phyloP scores from a whole-genome alignment of 2,797 vertebrate species.

The Novumbra hubbsi region DNA sequence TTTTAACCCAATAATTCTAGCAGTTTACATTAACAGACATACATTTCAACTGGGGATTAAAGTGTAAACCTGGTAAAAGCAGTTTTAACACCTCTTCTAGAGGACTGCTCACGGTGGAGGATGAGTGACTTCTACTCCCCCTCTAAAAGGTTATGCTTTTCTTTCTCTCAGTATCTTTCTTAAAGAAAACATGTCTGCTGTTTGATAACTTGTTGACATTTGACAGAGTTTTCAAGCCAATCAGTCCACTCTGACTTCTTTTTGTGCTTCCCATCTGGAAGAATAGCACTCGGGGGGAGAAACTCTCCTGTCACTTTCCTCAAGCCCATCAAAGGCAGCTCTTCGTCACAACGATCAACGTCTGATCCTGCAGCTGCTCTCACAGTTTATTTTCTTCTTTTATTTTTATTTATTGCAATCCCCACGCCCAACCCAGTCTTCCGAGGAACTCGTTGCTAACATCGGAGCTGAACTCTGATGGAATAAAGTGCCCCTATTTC shows the following conservation, averaged over 20 bases:
- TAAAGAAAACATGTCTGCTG: constrained; percentile 68
- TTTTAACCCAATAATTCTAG: constrained; percentile 26
- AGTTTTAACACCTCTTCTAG: constrained; percentile 26
- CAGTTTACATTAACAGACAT: constrained; percentile 43
- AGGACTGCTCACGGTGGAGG: constrained; percentile 57
- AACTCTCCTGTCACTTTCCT: constrained; percentile 65
- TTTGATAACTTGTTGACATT: constrained; percentile 80
- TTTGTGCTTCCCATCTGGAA: constrained; percentile 53
- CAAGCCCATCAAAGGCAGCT: constrained; percentile 69
- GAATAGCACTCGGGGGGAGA: constrained; percentile 59
- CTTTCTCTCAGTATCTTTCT: constrained; percentile 57
- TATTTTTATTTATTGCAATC: constrained; percentile 45
- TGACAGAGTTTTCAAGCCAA: constrained; percentile 79
- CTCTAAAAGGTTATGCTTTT: constrained; percentile 67
- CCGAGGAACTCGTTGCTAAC: constrained; percentile 57
- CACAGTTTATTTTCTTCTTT: constrained; percentile 52
- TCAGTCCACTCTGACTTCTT: constrained; percentile 50
- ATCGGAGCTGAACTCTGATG: constrained; percentile 50
- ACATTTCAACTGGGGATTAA: constrained; percentile 56
- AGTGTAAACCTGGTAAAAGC: constrained; percentile 51
- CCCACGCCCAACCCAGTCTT: constrained; percentile 48
- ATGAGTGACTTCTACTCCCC: constrained; percentile 65
- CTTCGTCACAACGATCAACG: constrained; percentile 68
- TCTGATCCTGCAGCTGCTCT: constrained; percentile 60
- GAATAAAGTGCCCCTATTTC: constrained; percentile 55